A percentile compares a stretch with the other conserved stretches of the same genome.
phyloP scores from a whole-genome alignment of 2,888 invertebrate genomes.

The Antheraea assamensis region DNA sequence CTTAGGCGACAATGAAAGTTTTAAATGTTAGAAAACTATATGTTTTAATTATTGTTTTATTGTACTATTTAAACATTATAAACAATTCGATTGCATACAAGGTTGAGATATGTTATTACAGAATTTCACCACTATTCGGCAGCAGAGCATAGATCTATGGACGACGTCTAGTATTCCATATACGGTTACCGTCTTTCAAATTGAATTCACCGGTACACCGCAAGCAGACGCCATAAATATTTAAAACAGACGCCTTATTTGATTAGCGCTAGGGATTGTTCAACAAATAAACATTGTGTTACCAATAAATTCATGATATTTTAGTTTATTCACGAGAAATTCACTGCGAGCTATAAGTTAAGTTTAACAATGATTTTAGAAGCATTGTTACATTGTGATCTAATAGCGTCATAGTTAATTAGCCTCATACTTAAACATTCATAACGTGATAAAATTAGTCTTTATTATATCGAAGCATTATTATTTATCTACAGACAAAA shows the following conservation, averaged over 20 bases:
- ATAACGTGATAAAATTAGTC: background rate
- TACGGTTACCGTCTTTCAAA: constrained; percentile 58
- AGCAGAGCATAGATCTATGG: constrained; percentile 69
- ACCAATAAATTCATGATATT: constrained; percentile 11
- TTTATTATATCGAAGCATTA: background rate
- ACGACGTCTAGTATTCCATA: constrained; percentile 40
- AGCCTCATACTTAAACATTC: background rate
- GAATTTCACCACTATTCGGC: constrained; percentile 72
- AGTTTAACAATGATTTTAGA: background rate
- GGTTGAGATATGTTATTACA: background rate
- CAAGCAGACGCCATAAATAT: constrained; percentile 30
- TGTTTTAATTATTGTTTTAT: background rate
- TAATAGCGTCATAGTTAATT: background rate
- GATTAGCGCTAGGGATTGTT: constrained; percentile 25
- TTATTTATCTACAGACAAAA: background rate
- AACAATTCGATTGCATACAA: background rate
- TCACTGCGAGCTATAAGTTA: background rate
- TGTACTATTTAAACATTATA: background rate
- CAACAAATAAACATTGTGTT: constrained; percentile 33
- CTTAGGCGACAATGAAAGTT: no score
- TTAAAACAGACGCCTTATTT: constrained; percentile 24
- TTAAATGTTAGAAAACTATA: background rate
- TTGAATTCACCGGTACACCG: constrained; percentile 60
- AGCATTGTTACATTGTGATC: background rate
- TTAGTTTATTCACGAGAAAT: background rate